Evolutionary conservation across 2,797 vertebrate genomes (phyloP), one percentile per base, ranked within the genome.

Genomic region (Centropyge bicolor): DNA sequence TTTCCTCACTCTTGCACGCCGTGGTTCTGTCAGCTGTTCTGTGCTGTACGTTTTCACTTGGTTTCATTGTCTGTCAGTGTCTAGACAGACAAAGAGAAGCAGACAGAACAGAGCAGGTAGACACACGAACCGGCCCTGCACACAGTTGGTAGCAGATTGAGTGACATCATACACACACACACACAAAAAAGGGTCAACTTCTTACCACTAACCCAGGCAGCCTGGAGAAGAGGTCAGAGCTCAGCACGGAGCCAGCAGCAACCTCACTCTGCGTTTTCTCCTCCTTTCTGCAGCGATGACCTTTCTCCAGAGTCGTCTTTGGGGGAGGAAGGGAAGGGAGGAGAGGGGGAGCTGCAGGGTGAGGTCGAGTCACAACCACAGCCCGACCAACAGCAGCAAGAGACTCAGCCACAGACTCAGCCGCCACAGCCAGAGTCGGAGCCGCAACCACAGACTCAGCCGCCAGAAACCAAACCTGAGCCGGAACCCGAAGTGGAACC

Each of bases 271-370:
- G 94, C 93, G 70, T 96, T 96, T 96, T 96, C 94, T 96, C 93
- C 94, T 95, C 95, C 95, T 96, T 95, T 96, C 95, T 94, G 93
- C 95, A 96, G 95, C 93, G 95, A 96, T 93, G 95, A 95, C 91
- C 91, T 93, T 92, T 92, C 94, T 86, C 88, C 89, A 65, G 92
- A 92, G 74, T 90, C 94, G 78, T 90, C 90, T 90, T 80, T 90
- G 89, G 93, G 92, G 92, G 90, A 93, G 91, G 93, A 92, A 91
- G 93, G 91, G 92, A 93, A 91, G 90, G 94, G 93, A 93, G 93
- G 90, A 88, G 93, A 90, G 90, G 93, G 85, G 80, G 91, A 92
- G 88, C 92, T 80, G 92, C 91, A 93, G 87, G 88, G 91, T 91
- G 93, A 93, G 89, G 87, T 85, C 85, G 87, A 88, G 76, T 83